Evolutionary conservation across 2,113 vertebrate species (phyloP).

Genomic region (Pelmatolapia mariae): DNA sequence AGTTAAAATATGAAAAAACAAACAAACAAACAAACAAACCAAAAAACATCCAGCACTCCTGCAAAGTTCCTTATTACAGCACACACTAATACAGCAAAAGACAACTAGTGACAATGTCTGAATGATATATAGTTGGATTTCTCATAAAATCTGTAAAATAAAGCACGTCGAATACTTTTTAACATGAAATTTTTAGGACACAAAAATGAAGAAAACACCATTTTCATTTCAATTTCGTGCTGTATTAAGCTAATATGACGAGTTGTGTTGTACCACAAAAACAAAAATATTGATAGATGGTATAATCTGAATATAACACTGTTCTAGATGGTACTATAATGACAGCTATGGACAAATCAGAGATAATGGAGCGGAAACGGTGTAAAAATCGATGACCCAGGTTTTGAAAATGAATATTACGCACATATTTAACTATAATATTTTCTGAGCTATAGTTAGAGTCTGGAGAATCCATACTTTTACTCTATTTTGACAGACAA

Average conservation of each 20-base stretch:
- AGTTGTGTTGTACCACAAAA: not conserved
- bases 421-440: not conserved
- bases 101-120: not conserved
- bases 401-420: not conserved
- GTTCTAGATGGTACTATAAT: not conserved
- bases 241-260: not conserved
- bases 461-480: not conserved
- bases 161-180: not conserved
- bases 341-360: not conserved
- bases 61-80: not conserved
- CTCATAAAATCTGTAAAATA: not conserved
- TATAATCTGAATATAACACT: not conserved
- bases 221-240: not conserved
- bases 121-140: not conserved
- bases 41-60: not conserved
- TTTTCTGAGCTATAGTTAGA: not conserved
- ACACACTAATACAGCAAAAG: not conserved
- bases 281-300: not conserved
- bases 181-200: not conserved
- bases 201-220: accelerated
- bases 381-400: not conserved
- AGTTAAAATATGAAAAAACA: not conserved
- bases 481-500: not conserved
- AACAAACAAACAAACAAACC: not conserved
- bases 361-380: not conserved